Base-by-base conservation (phyloP, 2,888 invertebrate genomes). In the Mesorhabditis spiculigera region DNA sequence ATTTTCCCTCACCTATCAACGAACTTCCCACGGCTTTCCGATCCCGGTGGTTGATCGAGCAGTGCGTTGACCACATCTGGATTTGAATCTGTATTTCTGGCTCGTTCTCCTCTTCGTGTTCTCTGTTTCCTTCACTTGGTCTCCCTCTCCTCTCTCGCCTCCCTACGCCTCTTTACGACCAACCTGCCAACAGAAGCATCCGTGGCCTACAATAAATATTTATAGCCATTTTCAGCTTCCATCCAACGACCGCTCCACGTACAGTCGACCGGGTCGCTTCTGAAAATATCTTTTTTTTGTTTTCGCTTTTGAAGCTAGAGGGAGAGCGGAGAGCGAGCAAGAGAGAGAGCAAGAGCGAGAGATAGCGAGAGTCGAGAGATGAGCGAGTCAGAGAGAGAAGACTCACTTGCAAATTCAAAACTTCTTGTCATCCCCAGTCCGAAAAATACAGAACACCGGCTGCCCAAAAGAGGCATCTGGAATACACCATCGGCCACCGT, bases 351-450 rank as follows among this genome's bases (percentile, higher is more conserved):
- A 3, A 28, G 28, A 28, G n/a, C n/a, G n/a, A n/a, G 28, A 28
- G 28, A 28, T 3, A 28, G 28, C 3, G 28, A 28, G n/a, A n/a
- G n/a, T n/a, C n/a, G 28, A 28, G 28, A n/a, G 58, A 10, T n/a
- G 58, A 50, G n/a, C 3, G 0, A 10, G 10, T 50, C 1, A 50
- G n/a, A 50, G n/a, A 50, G 10, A 50, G n/a, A 13, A 3, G n/a
- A 43, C 43, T 71, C 45, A 78, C 78, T 74, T 76, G 76, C 78
- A 78, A 64, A n/a, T n/a, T n/a, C 78, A 78, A 61, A 76, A 78
- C 65, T 75, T 75, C 45, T 78, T 3, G 71, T 78, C 74, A 78
- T 69, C 65, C 75, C 74, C 67, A 73, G 74, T 10, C 73, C 73
- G 63, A 78, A 78, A 3, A 78, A 41, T 62, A 72, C 75, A 28